Percentiles rank a stretch among this genome's conserved stretches.
These are phyloP conservation scores for Mimumesa dahlbomi DNA, from an alignment of 2,888 invertebrate genomes.

Conservation along the genomic window DNA sequence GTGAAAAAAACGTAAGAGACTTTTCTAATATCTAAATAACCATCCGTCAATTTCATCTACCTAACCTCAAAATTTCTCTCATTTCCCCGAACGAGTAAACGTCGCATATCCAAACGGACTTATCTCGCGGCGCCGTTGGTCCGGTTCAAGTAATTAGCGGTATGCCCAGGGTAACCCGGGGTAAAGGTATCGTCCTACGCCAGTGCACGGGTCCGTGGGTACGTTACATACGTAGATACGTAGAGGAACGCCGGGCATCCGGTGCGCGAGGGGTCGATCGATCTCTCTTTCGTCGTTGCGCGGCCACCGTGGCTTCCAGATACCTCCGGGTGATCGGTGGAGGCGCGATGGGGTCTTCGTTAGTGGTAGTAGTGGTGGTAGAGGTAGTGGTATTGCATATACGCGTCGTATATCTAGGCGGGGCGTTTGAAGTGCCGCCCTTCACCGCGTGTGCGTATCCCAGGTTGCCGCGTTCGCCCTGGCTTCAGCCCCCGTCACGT, in stretches of 20 bases:
- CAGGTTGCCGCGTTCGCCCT: slow-evolving; percentile 12
- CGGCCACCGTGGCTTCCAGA: slow-evolving; percentile 53
- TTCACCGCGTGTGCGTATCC: slow-evolving; percentile 29
- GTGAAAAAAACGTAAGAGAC: too few relatives aligned
- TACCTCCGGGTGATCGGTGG: slow-evolving; percentile 16
- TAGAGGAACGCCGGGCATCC: slow-evolving; percentile 64
- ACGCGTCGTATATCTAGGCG: slow-evolving; percentile 47
- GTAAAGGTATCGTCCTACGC: slow-evolving; percentile 31
- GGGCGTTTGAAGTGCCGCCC: slow-evolving; percentile 49
- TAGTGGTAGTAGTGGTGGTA: slow-evolving; percentile 23
- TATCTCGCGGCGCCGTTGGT: too few relatives aligned
- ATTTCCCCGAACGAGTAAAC: too few relatives aligned
- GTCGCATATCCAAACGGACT: too few relatives aligned
- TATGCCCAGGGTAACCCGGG: too few relatives aligned
- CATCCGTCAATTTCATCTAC: too few relatives aligned
- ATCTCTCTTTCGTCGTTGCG: slow-evolving; percentile 71
- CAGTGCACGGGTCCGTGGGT: slow-evolving; percentile 38
- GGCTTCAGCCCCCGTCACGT: slow-evolving; percentile 28
- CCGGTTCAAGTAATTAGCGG: too few relatives aligned
- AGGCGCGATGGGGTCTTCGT: slow-evolving; percentile 17
- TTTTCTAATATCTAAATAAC: too few relatives aligned
- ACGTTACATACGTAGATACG: slow-evolving; percentile 48
- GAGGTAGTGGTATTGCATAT: slow-evolving; percentile 32
- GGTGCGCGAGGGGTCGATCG: slow-evolving; percentile 68
- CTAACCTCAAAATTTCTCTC: too few relatives aligned